Percentiles rank a stretch among this genome's conserved stretches.
These are phyloP conservation scores for Coptodon bakossiorum DNA, from an alignment of 2,113 vertebrate species.

Conservation along the genomic window DNA sequence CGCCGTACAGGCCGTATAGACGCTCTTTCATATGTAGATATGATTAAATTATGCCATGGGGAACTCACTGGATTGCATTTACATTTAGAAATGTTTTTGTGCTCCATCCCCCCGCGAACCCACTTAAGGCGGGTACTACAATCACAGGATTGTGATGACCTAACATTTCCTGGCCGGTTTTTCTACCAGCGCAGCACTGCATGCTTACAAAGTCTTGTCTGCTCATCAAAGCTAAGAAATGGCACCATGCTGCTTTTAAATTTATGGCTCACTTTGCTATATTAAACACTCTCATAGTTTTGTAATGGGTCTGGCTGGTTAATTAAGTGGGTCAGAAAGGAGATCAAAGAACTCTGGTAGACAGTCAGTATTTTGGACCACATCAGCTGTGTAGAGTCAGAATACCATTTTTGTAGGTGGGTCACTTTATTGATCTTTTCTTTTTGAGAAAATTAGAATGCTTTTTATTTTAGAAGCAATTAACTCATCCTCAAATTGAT, in stretches of 20 bases:
- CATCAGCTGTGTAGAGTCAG: not conserved
- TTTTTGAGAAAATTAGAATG: not conserved
- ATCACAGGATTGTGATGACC: slow-evolving; percentile 60
- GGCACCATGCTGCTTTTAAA: slow-evolving; percentile 45
- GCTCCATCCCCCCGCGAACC: slow-evolving; percentile 14
- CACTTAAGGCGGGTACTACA: slow-evolving; percentile 1
- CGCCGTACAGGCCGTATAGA: slow-evolving; percentile 4
- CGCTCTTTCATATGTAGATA: slow-evolving; percentile 64
- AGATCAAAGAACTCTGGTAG: slow-evolving; percentile 36
- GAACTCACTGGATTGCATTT: slow-evolving; percentile 63
- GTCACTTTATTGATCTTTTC: not conserved
- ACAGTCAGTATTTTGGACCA: not conserved
- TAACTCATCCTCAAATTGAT: not conserved
- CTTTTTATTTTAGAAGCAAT: not conserved
- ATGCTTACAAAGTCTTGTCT: slow-evolving; percentile 13
- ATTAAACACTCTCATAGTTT: slow-evolving; percentile 49
- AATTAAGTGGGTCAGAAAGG: slow-evolving; percentile 34
- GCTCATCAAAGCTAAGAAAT: slow-evolving; percentile 53
- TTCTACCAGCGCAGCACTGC: not conserved
- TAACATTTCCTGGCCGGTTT: slow-evolving; percentile 41
- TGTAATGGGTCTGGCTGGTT: slow-evolving; percentile 33
- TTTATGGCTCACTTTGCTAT: slow-evolving; percentile 49
- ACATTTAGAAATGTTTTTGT: slow-evolving; percentile 58
- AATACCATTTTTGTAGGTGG: not conserved
- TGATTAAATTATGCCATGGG: slow-evolving; percentile 57